phyloP scores from a whole-genome alignment of 2,113 vertebrate species.

The Hemibagrus wyckioides region DNA sequence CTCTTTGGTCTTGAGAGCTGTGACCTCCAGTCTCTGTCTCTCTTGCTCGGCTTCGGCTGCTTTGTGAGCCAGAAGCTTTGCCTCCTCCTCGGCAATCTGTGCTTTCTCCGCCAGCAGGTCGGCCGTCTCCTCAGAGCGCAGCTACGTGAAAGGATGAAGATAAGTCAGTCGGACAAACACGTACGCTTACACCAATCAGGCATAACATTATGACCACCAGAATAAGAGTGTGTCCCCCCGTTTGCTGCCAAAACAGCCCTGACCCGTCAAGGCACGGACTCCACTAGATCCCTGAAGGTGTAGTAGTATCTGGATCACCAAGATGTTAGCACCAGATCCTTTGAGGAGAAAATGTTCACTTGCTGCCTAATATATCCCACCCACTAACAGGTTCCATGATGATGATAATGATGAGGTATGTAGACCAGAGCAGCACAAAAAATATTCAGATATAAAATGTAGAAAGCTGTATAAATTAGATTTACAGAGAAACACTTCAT shows the following conservation, averaged over 20 bases:
- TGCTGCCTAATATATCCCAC: too few species aligned
- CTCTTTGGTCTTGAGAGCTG: slow-evolving; percentile 88
- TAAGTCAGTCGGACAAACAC: slow-evolving; percentile 14
- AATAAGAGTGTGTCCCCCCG: too few species aligned
- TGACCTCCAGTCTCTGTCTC: slow-evolving; percentile 84
- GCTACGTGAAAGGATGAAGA: slow-evolving; percentile 61
- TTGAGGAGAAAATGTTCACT: too few species aligned
- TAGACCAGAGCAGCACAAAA: background rate
- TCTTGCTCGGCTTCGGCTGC: slow-evolving; percentile 91
- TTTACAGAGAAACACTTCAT: background rate
- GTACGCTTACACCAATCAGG: too few species aligned
- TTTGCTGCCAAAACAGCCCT: background rate
- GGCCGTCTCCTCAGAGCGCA: slow-evolving; percentile 87
- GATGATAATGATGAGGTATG: too few species aligned
- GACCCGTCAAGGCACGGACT: too few species aligned
- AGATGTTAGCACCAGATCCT: too few species aligned
- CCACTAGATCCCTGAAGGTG: too few species aligned
- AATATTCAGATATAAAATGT: background rate
- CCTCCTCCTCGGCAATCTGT: slow-evolving; percentile 91
- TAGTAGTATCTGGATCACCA: too few species aligned
- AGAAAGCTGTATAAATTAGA: background rate
- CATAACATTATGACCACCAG: too few species aligned
- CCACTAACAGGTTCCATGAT: too few species aligned
- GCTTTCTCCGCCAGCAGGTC: slow-evolving; percentile 92
- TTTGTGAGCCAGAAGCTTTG: slow-evolving; percentile 89